Base-by-base conservation (phyloP, 2,797 vertebrate genomes). In the Lacerta viridis region DNA sequence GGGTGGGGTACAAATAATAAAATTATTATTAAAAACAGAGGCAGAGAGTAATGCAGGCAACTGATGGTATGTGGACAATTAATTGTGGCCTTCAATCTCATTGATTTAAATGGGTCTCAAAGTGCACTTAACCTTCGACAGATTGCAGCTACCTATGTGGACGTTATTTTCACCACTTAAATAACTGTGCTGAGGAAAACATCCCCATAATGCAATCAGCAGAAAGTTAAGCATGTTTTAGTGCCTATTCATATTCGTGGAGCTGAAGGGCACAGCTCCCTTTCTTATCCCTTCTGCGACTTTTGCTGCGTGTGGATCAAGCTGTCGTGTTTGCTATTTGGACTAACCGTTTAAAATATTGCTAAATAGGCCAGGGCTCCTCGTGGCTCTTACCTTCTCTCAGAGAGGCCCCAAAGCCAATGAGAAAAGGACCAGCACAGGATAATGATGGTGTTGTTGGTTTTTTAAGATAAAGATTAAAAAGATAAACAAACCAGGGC, bases 161-260 rank as follows among this genome's bases (percentile, higher is more conserved):
- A 55, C 50, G 72, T 83, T 77, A 41, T 68, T 77, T 39, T 66
- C 80, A 83, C 18, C 72, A 75, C 55, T 76, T 64, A 23, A 66
- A 9, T 36, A 43, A 36, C 1, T 33, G 25, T 69, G 41, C 17
- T 71, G 20, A 66, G 61, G 11, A 64, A 46, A 33, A 5, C 41
- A 23, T 13, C 43, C 41, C 15, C 25, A 68, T 5, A 86, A 86
- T 68, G 36, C 27, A 29, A 41, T 55, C 27, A 25, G 29, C 29
- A 18, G 20, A 78, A 79, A 15, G n/a, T 25, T 25, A 69, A 68
- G 13, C 36, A 20, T 69, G 20, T 61, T 50, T 86, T 46, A 33
- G 50, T 33, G 50, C 9, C 25, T 17, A 23, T 59, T 61, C 7
- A 1, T 46, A 74, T 43, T 18, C 33, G 10, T 33, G 78, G 11